These are phyloP conservation scores for Chouioia cunea DNA, from an alignment of 2,888 invertebrate species.

Conservation along the genomic window DNA sequence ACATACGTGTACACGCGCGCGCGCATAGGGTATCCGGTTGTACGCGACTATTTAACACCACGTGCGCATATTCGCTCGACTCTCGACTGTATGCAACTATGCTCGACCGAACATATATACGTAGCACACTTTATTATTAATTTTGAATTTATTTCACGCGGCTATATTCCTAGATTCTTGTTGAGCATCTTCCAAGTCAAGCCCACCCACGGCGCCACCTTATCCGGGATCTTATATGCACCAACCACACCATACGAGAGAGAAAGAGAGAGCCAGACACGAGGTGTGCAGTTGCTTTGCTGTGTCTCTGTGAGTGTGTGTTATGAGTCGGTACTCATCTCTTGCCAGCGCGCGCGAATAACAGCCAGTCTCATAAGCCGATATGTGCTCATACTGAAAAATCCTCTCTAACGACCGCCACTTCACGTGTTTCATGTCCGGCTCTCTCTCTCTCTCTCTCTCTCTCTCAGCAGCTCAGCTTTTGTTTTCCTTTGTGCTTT, in stretches of 20 bases:
- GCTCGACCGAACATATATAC: slow-evolving; percentile 3
- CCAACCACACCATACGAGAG: slow-evolving; percentile 42
- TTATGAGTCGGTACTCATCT: slow-evolving; percentile 53
- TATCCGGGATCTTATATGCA: slow-evolving; percentile 63
- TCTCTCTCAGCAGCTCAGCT: slow-evolving; percentile 15
- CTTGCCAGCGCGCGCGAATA: background rate
- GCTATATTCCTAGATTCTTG: slow-evolving; percentile 26
- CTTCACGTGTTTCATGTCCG: slow-evolving; percentile 66
- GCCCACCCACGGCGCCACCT: slow-evolving; percentile 67
- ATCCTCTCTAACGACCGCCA: slow-evolving; percentile 50
- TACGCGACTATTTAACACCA: slow-evolving; percentile 36
- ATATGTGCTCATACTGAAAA: slow-evolving; percentile 22
- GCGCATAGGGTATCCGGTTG: slow-evolving; percentile 54
- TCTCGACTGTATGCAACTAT: no score
- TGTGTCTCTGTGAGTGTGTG: slow-evolving; percentile 13
- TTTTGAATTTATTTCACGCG: background rate
- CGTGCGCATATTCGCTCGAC: no score
- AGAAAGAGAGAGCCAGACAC: slow-evolving; percentile 1
- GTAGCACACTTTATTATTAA: slow-evolving; percentile 14
- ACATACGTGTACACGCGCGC: slow-evolving; percentile 53
- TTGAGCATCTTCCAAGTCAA: slow-evolving; percentile 11
- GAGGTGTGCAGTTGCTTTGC: no score
- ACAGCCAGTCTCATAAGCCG: no score
- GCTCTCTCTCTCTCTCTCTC: slow-evolving; percentile 53
- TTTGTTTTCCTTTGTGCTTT: slow-evolving; percentile 52